Conservation (phyloP, 2,888 invertebrate species). For the Thyatira batis region DNA sequence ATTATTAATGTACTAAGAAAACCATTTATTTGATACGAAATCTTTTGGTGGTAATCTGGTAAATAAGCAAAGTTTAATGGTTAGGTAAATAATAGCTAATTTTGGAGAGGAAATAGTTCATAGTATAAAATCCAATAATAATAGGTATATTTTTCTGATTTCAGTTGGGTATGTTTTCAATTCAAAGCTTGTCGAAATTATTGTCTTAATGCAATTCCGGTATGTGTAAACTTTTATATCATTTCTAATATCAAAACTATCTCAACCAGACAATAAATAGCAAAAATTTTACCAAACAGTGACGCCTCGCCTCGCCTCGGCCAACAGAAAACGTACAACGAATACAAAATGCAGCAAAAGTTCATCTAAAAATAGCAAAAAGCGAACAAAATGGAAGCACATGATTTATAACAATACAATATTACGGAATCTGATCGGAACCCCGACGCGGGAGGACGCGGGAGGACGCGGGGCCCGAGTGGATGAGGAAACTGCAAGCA, state of each 20-base stretch:
- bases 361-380: neutral
- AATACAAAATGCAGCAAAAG: neutral
- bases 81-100: too few species aligned
- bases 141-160: too few species aligned
- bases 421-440: neutral
- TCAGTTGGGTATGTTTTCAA: too few species aligned
- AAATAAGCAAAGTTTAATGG: too few species aligned
- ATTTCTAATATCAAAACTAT: neutral
- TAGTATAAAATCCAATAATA: too few species aligned
- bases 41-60: too few species aligned
- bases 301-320: neutral
- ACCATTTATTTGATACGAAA: too few species aligned
- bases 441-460: neutral
- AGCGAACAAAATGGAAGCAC: conserved; percentile 8
- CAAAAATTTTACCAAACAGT: neutral
- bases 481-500: conserved; percentile 25
- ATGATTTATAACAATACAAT: conserved; percentile 31
- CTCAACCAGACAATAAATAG: neutral
- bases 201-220: too few species aligned
- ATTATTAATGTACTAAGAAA: neutral
- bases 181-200: too few species aligned
- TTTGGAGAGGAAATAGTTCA: too few species aligned
- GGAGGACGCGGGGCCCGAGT: conserved; percentile 14
- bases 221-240: too few species aligned
- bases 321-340: neutral